Base-by-base conservation (phyloP, 2,888 invertebrate genomes). In the Cephus rjabovi region DNA sequence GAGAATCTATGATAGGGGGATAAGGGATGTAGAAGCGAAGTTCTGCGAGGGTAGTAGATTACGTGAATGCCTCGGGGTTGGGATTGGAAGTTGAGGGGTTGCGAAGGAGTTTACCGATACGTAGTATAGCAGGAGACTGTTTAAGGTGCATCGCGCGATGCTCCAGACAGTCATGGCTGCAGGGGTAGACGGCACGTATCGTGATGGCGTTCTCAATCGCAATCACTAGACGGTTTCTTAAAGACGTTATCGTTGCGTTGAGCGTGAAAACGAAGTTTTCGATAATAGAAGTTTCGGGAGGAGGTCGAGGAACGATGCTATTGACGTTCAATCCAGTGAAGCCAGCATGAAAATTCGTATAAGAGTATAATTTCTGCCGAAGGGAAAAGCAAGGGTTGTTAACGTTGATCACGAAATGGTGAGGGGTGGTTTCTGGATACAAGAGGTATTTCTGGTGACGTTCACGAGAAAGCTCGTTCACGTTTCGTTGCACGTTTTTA, bases 401-500 rank as follows among this genome's bases (percentile, higher is more conserved):
- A 6, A 56, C 15, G 6, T 15, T 15, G 23, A 56, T 9, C 23
- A 6, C 0, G 40, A 56, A 56, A 23, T 23, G 15, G 2, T 1
- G 23, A 23, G 40, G 40, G 23, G 2, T 23, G 15, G 40, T 23
- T 56, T 56, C 40, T 15, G 40, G 23, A 56, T 56, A 9, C 9
- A 56, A 23, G 23, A 56, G 40, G 40, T 56, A 56, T 40, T 15
- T 56, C 6, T 23, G 23, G 23, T 56, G 40, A 56, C 40, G 40
- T 56, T 56, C 9, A 2, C 40, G 23, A 56, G 40, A 9, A 56
- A 56, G 23, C 23, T 56, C 23, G 9, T 81, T 83, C 79, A 75
- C 78, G 77, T 83, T 83, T 81, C 83, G 80, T 34, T 73, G 80
- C 83, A 83, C 83, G 83, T 83, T 83, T 83, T 81, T 79, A 76